Percentiles rank a stretch among this genome's conserved stretches.
These are phyloP conservation scores for Acestrorhynchus altus DNA, from an alignment of 2,797 vertebrate genomes.

Conservation along the genomic window DNA sequence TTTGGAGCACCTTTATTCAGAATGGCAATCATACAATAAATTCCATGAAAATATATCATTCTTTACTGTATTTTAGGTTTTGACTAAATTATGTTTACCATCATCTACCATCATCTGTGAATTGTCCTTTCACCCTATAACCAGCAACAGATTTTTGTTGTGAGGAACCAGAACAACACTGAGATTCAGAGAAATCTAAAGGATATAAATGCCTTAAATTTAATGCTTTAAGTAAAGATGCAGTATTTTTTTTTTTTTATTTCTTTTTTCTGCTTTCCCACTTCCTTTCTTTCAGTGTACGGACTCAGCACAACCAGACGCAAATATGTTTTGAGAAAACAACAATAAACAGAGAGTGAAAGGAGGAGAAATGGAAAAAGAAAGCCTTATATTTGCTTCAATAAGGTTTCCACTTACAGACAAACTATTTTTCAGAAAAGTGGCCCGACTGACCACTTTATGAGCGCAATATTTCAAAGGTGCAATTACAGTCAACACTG, in stretches of 20 bases:
- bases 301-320: background rate
- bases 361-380: conserved; percentile 37
- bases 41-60: background rate
- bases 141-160: background rate
- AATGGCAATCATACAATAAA: background rate
- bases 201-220: background rate
- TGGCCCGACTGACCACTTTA: conserved; percentile 54
- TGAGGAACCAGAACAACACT: too few species aligned
- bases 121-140: background rate
- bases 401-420: conserved; percentile 48
- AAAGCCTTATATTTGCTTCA: conserved; percentile 45
- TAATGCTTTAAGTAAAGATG: background rate
- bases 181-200: too few species aligned
- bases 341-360: conserved; percentile 45
- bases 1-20: too few species aligned
- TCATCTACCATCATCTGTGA: background rate
- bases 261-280: background rate
- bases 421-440: conserved; percentile 50
- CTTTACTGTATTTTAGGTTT: background rate
- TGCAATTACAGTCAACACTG: conserved; percentile 47
- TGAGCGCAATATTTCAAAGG: conserved; percentile 57
- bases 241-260: background rate
- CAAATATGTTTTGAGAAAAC: conserved; percentile 27
- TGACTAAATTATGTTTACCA: background rate
- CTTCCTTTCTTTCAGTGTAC: background rate